Conservation (phyloP, 2,888 invertebrate species). For the Candidula unifasciata region DNA sequence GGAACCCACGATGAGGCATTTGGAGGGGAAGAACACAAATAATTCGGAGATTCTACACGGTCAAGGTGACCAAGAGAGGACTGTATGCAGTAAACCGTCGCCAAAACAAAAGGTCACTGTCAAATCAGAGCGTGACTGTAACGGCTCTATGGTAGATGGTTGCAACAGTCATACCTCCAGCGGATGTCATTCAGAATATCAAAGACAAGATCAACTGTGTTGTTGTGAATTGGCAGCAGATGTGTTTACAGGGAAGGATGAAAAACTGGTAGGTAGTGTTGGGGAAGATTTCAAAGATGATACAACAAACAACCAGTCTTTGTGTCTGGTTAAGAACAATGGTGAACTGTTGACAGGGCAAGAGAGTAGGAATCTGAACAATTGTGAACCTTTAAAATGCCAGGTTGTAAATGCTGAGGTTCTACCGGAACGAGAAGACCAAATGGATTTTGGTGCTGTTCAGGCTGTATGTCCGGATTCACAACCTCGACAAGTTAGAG, state of each 20-base stretch:
- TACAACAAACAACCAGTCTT: not conserved
- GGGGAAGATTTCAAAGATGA: not conserved
- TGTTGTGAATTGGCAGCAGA: not conserved
- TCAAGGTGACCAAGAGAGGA: not conserved
- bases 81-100: not conserved
- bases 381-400: constrained; percentile 23
- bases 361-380: constrained; percentile 26
- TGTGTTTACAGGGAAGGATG: not conserved
- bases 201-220: not conserved
- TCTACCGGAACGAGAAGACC: constrained; percentile 31
- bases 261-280: no score
- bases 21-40: not conserved
- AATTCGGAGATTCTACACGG: not conserved
- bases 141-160: not conserved
- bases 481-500: constrained; percentile 8
- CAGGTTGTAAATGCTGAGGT: not conserved
- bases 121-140: not conserved
- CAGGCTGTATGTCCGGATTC: not conserved
- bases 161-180: not conserved
- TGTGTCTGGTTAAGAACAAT: not conserved
- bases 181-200: not conserved
- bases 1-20: not conserved
- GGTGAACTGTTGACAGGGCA: not conserved
- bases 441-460: constrained; percentile 23
- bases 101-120: not conserved